Base-by-base conservation (phyloP, 1,140 invertebrate genomes). In the Asobara japonica region DNA sequence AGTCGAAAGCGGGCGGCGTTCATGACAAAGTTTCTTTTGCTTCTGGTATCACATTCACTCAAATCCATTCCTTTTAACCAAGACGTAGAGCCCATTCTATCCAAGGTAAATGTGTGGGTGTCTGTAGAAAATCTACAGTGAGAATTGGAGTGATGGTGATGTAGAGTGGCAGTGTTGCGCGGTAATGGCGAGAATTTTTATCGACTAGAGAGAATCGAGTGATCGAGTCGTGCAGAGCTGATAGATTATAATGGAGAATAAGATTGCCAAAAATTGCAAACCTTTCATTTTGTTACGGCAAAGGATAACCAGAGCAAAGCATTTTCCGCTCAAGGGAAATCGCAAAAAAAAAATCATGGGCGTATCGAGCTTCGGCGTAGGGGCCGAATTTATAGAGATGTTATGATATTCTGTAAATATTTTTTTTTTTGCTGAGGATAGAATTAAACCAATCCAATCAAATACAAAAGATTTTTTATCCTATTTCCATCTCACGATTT, bases 161-260 rank as follows among this genome's bases (percentile, higher is more conserved):
- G 61, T 30, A 33, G 30, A 38, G 56, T 61, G 64, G 45, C 31
- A 45, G 38, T 25, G 51, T 22, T n/a, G 51, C 22, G 51, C 10
- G 6, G 51, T 8, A 27, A 56, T 56, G 51, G 51, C 3, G 27
- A 61, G 69, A 65, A 71, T 65, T 71, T 71, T 71, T 64, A 65
- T 71, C 61, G 29, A 61, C 16, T 7, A n/a, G 33, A 22, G 61
- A 25, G 45, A 65, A 71, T 65, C 62, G 62, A 51, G 41, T 60
- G 65, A 65, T 71, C 69, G 69, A 65, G 65, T 45, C 16, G 22
- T 1, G 7, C 18, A 8, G 18, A 27, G 51, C 10, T 27, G 22
- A 25, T 56, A 56, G 18, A 56, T 56, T 16, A 22, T 25, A 56
- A 56, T 27, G 51, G 31, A 25, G 18, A 27, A 56, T 25, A 25